These are phyloP conservation scores for Siphonodentalium dalli DNA, from an alignment of 2,888 invertebrate species.

Conservation along the genomic window DNA sequence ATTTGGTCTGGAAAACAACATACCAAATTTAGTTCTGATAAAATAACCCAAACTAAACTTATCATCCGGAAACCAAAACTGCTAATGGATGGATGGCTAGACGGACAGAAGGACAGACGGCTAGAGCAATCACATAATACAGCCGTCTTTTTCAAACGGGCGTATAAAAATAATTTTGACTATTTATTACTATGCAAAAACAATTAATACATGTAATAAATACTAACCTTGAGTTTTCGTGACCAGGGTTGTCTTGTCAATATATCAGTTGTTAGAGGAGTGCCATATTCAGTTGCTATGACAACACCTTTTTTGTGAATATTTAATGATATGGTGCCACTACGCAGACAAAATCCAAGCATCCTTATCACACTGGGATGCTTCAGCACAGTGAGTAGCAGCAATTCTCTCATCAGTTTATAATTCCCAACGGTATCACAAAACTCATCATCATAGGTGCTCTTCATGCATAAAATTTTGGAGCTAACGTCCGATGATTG, in stretches of 20 bases:
- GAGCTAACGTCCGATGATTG: slow-evolving; percentile 39
- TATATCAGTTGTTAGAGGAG: slow-evolving; percentile 23
- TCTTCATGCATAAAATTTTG: slow-evolving; percentile 52
- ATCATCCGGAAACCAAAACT: too few relatives aligned
- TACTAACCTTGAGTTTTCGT: slow-evolving; percentile 35
- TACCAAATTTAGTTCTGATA: too few relatives aligned
- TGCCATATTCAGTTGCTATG: slow-evolving; percentile 44
- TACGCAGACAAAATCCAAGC: slow-evolving; percentile 52
- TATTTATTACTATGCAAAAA: background rate
- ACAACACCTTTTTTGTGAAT: slow-evolving; percentile 45
- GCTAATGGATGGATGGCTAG: too few relatives aligned
- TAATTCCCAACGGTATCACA: slow-evolving; percentile 51
- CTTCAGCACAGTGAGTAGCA: slow-evolving; percentile 38
- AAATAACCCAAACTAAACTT: too few relatives aligned
- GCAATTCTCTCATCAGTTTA: slow-evolving; percentile 44
- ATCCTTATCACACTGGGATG: slow-evolving; percentile 39
- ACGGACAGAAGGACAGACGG: too few relatives aligned
- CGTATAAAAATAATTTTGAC: too few relatives aligned
- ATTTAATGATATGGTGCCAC: slow-evolving; percentile 37
- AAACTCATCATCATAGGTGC: slow-evolving; percentile 41
- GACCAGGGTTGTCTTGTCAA: slow-evolving; percentile 26
- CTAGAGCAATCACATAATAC: too few relatives aligned
- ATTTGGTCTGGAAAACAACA: background rate
- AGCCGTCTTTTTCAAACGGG: too few relatives aligned
- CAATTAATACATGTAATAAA: background rate